Evolutionary conservation across 2,888 invertebrate genomes (phyloP), one percentile per base, ranked within the genome.

Genomic region (Xanthostigma xanthostigma): DNA sequence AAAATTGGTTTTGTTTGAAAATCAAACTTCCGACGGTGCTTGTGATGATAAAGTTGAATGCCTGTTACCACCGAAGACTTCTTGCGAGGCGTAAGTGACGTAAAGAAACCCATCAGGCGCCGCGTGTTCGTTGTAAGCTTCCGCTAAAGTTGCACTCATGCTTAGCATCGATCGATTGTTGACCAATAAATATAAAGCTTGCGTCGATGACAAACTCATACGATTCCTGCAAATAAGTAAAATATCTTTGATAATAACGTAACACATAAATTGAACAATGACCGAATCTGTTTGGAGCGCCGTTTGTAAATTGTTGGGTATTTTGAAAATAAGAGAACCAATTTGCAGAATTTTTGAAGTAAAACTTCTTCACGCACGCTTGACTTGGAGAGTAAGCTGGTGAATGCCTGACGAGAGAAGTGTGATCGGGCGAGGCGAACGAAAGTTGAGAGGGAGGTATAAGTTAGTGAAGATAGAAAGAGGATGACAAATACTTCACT

Each of bases 61-160:
- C 27, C 41, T 50, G 38, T 40, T 43, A 34, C 36, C 38, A 27
- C 90, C 91, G 63, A 91, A 92, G 56, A 86, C 85, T 70, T 91
- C 90, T 69, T 91, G 90, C 27, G 89, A 89, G 0, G 91, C 89
- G 62, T 91, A 92, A 0, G 88, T 88, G 59, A 91, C 79, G 64
- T 91, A 90, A 0, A 92, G 75, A 62, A 89, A 92, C 0, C 92
- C 92, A 63, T 91, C 91, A 35, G 80, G 80, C 55, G 85, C 84
- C 43, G 79, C 76, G 57, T 84, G 78, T 51, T 80, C 77, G 37
- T 78, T 75, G 66, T 91, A 89, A 0, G 89, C 78, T 65, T 92
- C 87, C 0, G 83, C 78, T 69, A 92, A 74, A 0, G 89, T 86
- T 55, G 83, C 72, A 27, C 87, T 84, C 69, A 89, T 78, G 54